Evolutionary conservation across 1,140 invertebrate genomes (phyloP).

Genomic region (Tetranychus urticae): DNA sequence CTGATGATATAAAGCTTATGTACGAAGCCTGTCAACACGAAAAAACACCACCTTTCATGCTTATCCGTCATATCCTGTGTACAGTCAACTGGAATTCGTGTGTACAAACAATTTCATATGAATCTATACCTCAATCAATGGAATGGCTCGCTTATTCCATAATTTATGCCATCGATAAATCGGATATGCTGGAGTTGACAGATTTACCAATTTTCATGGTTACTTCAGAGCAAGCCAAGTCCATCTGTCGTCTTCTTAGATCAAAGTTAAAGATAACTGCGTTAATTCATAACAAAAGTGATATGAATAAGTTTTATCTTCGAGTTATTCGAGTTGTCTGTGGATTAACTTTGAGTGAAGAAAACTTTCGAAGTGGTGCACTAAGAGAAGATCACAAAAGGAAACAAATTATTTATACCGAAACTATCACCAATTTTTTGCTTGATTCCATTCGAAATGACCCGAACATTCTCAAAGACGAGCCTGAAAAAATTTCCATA

Average conservation of each 20-base stretch:
- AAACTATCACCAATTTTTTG: neutral
- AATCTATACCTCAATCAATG: neutral
- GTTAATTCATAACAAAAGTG: neutral
- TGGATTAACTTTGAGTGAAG: neutral
- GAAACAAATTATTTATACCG: neutral
- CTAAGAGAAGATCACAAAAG: neutral
- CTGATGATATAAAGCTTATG: neutral
- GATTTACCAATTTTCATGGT: neutral
- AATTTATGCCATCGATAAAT: neutral
- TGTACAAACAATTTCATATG: neutral
- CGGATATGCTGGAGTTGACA: neutral
- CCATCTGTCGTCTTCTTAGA: neutral
- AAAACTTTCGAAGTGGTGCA: neutral
- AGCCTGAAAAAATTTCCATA: neutral
- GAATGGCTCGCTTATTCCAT: neutral
- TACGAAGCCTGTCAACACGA: neutral
- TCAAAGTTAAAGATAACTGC: neutral
- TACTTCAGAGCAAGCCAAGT: neutral
- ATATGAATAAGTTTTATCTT: neutral
- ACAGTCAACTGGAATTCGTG: neutral
- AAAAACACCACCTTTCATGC: neutral
- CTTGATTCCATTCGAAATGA: neutral
- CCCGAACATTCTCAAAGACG: neutral
- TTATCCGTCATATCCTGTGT: neutral
- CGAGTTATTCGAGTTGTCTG: neutral